A percentile compares a stretch with the other conserved stretches of the same genome.
Evolutionary conservation across 2,797 vertebrate genomes (phyloP).

Genomic region (Florisuga fusca): DNA sequence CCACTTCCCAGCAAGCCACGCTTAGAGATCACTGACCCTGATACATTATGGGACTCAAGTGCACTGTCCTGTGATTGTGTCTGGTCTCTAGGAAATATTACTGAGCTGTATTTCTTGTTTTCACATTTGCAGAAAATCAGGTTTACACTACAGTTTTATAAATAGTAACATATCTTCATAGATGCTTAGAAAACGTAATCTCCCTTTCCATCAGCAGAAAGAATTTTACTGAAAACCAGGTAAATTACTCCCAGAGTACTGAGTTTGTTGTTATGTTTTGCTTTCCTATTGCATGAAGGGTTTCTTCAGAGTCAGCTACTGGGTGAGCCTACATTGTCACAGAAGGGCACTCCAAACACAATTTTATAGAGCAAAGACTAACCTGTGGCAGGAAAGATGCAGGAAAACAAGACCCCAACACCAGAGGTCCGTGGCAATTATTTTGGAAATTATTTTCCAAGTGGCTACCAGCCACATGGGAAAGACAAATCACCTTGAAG

Average conservation of each 20-base stretch:
- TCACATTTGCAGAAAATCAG: background rate
- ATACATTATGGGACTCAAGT: background rate
- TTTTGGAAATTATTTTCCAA: background rate
- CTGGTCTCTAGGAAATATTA: background rate
- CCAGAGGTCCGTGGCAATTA: background rate
- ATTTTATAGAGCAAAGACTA: background rate
- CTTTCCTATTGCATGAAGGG: background rate
- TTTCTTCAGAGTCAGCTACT: constrained; percentile 11
- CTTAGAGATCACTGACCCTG: background rate
- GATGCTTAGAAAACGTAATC: background rate
- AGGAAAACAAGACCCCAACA: background rate
- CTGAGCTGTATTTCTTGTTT: background rate
- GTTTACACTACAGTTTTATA: background rate
- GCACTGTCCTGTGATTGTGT: background rate
- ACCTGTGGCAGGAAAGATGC: background rate
- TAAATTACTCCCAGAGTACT: background rate
- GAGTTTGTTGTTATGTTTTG: background rate
- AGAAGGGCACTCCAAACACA: background rate
- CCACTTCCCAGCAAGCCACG: background rate
- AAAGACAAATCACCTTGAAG: background rate
- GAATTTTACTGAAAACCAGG: constrained; percentile 1
- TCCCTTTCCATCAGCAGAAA: background rate
- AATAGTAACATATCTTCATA: background rate
- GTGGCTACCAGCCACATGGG: background rate
- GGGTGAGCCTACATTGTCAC: background rate